These are phyloP conservation scores for Conger conger DNA, from an alignment of 2,113 vertebrate species.

Conservation along the genomic window DNA sequence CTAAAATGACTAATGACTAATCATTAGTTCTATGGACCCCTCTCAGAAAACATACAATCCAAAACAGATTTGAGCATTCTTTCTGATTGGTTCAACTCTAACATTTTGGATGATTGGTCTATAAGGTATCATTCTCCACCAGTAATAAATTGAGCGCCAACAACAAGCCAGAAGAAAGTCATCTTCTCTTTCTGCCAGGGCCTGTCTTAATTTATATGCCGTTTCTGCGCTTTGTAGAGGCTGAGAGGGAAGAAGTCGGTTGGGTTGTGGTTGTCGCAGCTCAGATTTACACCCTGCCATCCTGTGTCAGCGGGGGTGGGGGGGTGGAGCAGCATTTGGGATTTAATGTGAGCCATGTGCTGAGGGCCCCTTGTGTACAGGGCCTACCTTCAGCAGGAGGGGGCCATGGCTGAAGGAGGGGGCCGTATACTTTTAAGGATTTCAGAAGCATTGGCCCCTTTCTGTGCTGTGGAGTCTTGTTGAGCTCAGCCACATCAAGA, in stretches of 20 bases:
- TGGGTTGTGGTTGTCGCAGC: not conserved
- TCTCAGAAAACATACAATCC: too few relatives aligned
- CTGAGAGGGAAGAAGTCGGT: not conserved
- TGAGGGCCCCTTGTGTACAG: not conserved
- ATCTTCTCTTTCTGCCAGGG: not conserved
- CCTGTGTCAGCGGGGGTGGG: not conserved
- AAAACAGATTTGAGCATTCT: too few relatives aligned
- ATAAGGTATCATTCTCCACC: not conserved
- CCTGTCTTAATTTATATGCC: not conserved
- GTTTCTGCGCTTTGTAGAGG: not conserved
- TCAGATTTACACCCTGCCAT: not conserved
- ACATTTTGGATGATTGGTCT: not conserved
- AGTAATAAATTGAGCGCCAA: not conserved
- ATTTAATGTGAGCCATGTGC: not conserved
- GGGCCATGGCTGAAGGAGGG: not conserved
- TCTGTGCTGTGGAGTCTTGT: not conserved
- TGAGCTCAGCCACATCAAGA: not conserved
- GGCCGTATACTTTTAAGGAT: not conserved
- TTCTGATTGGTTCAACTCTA: not conserved
- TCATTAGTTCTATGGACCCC: too few relatives aligned
- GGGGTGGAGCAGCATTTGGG: not conserved
- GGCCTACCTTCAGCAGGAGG: not conserved
- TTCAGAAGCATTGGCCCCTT: not conserved
- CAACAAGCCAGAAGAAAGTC: not conserved
- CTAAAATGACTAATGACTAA: not conserved